Conservation (phyloP, 2,113 vertebrate genomes). For the Cyprinodon tularosa region DNA sequence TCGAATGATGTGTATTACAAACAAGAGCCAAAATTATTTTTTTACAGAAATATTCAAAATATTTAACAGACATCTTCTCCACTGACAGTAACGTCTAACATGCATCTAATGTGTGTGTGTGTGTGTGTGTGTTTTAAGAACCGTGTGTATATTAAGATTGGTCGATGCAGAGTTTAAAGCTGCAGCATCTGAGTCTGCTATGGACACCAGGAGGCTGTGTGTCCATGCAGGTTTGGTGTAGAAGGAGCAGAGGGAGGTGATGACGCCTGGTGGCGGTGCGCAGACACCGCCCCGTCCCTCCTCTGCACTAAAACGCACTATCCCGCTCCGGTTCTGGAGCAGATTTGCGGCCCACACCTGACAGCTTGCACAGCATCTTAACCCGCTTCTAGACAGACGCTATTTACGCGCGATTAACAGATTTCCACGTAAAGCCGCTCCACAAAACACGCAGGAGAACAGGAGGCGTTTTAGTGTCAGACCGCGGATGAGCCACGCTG, state of each 20-base stretch:
- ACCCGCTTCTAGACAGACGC: slow-evolving; percentile 20
- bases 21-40: too few species aligned
- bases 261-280: slow-evolving; percentile 7
- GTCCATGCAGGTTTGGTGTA: background rate
- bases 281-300: slow-evolving; percentile 49
- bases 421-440: background rate
- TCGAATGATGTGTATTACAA: too few species aligned
- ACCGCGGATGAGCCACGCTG: too few species aligned
- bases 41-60: too few species aligned
- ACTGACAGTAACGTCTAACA: background rate
- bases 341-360: slow-evolving; percentile 57
- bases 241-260: background rate
- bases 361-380: slow-evolving; percentile 18
- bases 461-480: background rate
- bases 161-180: slow-evolving; percentile 8
- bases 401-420: slow-evolving; percentile 6
- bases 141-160: background rate
- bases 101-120: too few species aligned
- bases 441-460: background rate
- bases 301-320: background rate
- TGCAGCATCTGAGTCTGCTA: background rate
- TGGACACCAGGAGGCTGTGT: background rate
- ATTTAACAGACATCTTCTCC: too few species aligned
- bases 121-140: too few species aligned
- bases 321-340: slow-evolving; percentile 13